Base-by-base conservation (phyloP, 37 sponge, comb jelly and placozoan genomes). In the Oopsacas minuta region DNA sequence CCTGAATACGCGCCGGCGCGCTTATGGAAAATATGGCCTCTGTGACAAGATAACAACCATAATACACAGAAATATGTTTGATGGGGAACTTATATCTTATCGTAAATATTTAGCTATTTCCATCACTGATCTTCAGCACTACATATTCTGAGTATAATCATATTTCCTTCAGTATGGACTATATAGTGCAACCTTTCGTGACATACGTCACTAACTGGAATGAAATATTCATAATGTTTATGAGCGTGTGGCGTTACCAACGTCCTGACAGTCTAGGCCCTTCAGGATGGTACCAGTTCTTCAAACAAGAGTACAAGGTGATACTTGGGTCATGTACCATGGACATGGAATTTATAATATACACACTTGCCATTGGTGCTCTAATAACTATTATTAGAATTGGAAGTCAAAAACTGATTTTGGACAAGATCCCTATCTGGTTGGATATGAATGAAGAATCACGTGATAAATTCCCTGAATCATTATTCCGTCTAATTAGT, bases 141-240 rank as follows among this genome's bases (percentile, higher is more conserved):
- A 17, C 15, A 42, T 42, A 42, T 42, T 42, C 49, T 42, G 12
- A n/a, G n/a, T n/a, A n/a, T n/a, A n/a, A n/a, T n/a, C n/a, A n/a
- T n/a, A n/a, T n/a, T n/a, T n/a, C 15, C 8, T 17, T 42, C 15
- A 42, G 49, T 17, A 61, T 61, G 75, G 75, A 61, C 3, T 61
- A 61, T n/a, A n/a, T 61, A 61, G 17, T 61, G 20, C 1, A 61
- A 7, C 30, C 75, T n/a, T 25, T 61, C 20, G 75, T 61, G 20
- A 61, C 75, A 12, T 61, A 61, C 75, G 30, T 61, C 75, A 61
- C 7, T 34, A 61, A 61, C 75, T 61, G 75, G 75, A 61, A 61
- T 25, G 28, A 3, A 20, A 61, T 61, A 61, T 61, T 3, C 75
- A 32, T 34, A 7, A 61, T 12, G 17, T 61, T 20, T 61, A 61